Base-by-base conservation (phyloP, 2,888 invertebrate genomes). In the Phania funesta region DNA sequence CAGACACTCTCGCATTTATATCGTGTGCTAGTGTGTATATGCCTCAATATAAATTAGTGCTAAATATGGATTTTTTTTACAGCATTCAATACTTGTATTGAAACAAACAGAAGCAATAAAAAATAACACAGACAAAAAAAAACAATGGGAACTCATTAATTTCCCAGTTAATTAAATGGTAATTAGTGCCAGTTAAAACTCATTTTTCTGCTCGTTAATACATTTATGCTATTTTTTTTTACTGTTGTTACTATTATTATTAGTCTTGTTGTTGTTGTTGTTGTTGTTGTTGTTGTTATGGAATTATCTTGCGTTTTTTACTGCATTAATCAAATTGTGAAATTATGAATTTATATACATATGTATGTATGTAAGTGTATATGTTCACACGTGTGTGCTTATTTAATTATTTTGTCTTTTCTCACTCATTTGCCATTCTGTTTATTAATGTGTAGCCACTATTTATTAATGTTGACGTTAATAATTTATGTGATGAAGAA, bases 101-200 rank as follows among this genome's bases (percentile, higher is more conserved):
- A 26, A 0, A 41, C 6, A 5, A 58, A 32, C n/a, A 54, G 20
- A 0, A 58, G 22, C 3, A 58, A 54, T 24, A 52, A 54, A 65
- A 41, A 38, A 29, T 46, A 24, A 50, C n/a, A 41, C n/a, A 41
- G 68, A 67, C 44, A 38, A 76, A 41, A 76, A 67, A 75, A 48
- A 64, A 65, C 65, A 79, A 79, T 73, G 38, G 65, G 50, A 65
- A 78, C 62, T 74, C 79, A 83, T 83, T 83, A 83, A 83, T 79
- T 79, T 76, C 76, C 20, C 75, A 71, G 79, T 83, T 83, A 83
- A 83, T 83, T 83, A 83, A 83, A 83, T 68, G 83, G 60, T 83
- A 83, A 83, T 83, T 83, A 83, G 79, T 76, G 71, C 67, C 71
- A 75, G 79, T 82, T 73, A 74, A 73, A 73, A 73, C 35, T 65